Conservation (phyloP, 2,797 vertebrate genomes). For the Alauda arvensis region DNA sequence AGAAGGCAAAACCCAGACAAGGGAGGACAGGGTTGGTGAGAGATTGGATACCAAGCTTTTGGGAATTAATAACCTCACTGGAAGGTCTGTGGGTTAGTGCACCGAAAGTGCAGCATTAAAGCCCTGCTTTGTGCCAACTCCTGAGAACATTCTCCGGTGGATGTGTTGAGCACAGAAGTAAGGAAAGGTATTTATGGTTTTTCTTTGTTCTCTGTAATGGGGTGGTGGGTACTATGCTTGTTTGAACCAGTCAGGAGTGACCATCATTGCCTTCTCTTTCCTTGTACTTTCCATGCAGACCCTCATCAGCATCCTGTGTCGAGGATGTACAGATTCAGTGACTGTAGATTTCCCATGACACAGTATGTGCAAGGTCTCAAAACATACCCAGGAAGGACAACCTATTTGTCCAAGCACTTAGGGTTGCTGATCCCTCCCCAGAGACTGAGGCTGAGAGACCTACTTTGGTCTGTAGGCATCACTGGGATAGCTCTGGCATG, state of each 20-base stretch:
- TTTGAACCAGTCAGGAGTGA: not conserved
- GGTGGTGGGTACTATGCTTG: not conserved
- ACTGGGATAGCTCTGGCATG: not conserved
- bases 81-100: not conserved
- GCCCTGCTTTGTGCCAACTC: not conserved
- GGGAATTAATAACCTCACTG: not conserved
- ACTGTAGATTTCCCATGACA: not conserved
- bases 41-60: not conserved
- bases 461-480: not conserved
- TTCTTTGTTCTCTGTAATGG: not conserved
- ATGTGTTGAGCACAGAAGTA: not conserved
- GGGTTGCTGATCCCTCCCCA: not conserved
- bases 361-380: not conserved
- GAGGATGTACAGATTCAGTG: not conserved
- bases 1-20: not conserved
- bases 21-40: accelerated
- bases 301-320: not conserved
- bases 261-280: not conserved
- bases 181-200: not conserved
- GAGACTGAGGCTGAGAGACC: not conserved
- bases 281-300: not conserved
- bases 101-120: accelerated
- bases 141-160: not conserved
- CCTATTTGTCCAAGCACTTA: not conserved
- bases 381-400: not conserved